Base-by-base conservation (phyloP, 2,113 vertebrate species). In the Xiphophorus couchianus region DNA sequence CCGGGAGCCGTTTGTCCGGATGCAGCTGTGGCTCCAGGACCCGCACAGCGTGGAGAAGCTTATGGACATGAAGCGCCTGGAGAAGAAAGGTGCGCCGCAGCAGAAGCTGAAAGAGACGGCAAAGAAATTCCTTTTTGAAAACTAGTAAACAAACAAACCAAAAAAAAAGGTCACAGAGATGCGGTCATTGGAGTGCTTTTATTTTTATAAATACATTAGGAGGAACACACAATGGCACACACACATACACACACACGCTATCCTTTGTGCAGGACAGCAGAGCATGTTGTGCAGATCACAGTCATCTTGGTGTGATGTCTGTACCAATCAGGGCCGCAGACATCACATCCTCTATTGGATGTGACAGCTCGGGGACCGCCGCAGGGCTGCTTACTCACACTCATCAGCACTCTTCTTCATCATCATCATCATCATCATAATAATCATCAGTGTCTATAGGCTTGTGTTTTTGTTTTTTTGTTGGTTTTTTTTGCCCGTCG, bases 11-110 rank as follows among this genome's bases (percentile, higher is more conserved):
- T 93, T 93, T 42, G 93, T 93, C 71, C 93, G 91, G 35, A 93
- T 93, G 93, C 91, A 93, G 81, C 90, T 93, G n/a, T 99, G 98
- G 98, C 95, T 99, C 66, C 97, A 96, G 48, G 97, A 99, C 82
- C 97, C 98, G 83, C 97, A 96, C 93, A 99, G 96, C 1, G 96
- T 99, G 87, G 97, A 98, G 90, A 97, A 97, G 90, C 95, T 99
- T 86, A 97, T 97, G 96, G 96, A 97, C 88, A 97, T 98, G 96
- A 99, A 99, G 84, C 95, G 96, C 39, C 95, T 96, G 94, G 97
- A 98, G 91, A 98, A 98, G 89, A 98, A 97, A 98, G 97, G 97
- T 98, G 92, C 90, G 92, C 90, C 10, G 86, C 79, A 69, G 58
- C 11, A 42, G 64, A 29, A 62, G 60, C 69, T 68, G 9, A n/a